These are phyloP conservation scores for Elachura formosa DNA, from an alignment of 2,113 vertebrate genomes.

Conservation along the genomic window DNA sequence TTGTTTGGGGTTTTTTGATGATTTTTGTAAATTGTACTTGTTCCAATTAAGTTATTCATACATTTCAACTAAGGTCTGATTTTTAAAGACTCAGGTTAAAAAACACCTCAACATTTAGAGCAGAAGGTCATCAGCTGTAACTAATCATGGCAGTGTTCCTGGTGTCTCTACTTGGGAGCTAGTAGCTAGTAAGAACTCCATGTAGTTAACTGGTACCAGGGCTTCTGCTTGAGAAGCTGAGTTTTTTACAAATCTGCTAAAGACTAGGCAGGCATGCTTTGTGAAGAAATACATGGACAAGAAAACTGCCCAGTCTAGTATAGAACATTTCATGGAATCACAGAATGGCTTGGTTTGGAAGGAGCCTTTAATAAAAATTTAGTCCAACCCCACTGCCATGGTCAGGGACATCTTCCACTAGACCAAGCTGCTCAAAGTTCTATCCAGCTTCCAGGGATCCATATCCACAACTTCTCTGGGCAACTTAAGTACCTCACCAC, in stretches of 20 bases:
- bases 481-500: not conserved
- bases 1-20: not conserved
- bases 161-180: not conserved
- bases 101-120: not conserved
- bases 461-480: not conserved
- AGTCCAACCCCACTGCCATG: not conserved
- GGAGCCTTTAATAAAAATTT: not conserved
- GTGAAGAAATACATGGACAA: not conserved
- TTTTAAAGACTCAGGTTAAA: not conserved
- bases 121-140: not conserved
- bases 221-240: not conserved
- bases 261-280: not conserved
- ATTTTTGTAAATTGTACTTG: not conserved
- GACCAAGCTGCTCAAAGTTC: not conserved
- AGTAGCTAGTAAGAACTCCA: not conserved
- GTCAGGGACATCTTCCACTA: not conserved
- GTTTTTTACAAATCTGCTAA: not conserved
- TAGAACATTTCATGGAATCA: not conserved
- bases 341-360: not conserved
- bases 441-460: accelerated
- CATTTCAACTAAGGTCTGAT: not conserved
- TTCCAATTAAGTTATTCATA: not conserved
- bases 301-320: not conserved
- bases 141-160: not conserved
- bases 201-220: not conserved